Evolutionary conservation across 2,888 invertebrate species (phyloP), one percentile per base, ranked within the genome.

Genomic region (Ophonus ardosiacus): DNA sequence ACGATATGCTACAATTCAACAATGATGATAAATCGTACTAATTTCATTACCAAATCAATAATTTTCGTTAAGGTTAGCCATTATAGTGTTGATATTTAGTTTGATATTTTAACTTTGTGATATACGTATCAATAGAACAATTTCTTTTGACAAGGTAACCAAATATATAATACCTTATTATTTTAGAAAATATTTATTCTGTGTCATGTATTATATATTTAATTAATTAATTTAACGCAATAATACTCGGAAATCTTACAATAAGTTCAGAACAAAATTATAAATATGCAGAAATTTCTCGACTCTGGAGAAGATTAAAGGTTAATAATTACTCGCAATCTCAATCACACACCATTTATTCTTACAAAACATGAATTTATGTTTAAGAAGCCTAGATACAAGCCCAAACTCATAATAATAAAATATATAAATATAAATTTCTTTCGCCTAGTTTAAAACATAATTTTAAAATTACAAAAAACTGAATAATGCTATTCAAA

Each of bases 161-260:
- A 83, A 83, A 83, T 83, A 83, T 83, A 74, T 74, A 83, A 51
- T 71, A 83, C 83, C 83, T 83, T 71, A 83, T 83, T 71, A 83
- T 74, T 83, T 83, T 76, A 82, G 82, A 38, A 81, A 63, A 40
- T 40, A 81, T 83, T 83, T 83, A 83, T 83, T 81, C 81, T 74
- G 71, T 83, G 68, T 82, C 82, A 71, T 82, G 56, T 71, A 71
- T 74, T 17, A 31, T 59, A 61, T 81, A 81, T 63, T 81, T 83
- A 61, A 59, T 74, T 82, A 82, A 17, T 61, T 81, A 65, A 68
- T 82, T 74, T 74, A 74, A 74, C 31, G 74, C 74, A 74, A 83
- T 83, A 71, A 76, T 76, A 78, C 78, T 78, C 78, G 71, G 71
- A 74, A 40, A 43, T 74, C 18, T 63, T 63, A 10, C 63, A 63